A percentile compares a stretch with the other conserved stretches of the same genome.
These are phyloP conservation scores for Drosophila auraria DNA, from an alignment of 1,140 invertebrate genomes.

Conservation along the genomic window DNA sequence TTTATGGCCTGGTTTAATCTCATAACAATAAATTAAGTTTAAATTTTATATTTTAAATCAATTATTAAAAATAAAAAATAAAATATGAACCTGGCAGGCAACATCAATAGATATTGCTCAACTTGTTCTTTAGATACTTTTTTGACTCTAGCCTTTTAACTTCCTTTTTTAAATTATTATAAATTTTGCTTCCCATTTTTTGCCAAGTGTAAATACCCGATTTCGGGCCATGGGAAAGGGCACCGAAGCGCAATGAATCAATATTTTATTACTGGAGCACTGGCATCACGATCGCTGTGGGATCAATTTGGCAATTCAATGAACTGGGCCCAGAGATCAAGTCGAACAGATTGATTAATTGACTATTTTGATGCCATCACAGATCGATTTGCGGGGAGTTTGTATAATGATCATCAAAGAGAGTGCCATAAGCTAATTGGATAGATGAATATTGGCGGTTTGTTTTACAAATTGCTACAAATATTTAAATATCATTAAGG, in stretches of 20 bases:
- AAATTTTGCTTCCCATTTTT: not conserved
- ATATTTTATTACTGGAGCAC: conserved; percentile 27
- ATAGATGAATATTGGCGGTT: not conserved
- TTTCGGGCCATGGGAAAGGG: conserved; percentile 45
- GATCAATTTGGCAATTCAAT: conserved; percentile 36
- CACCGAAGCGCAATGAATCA: conserved; percentile 24
- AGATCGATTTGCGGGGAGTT: conserved; percentile 22
- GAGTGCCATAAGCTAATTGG: conserved; percentile 1
- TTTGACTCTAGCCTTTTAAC: too few species aligned
- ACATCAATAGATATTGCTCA: too few species aligned
- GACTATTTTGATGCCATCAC: conserved; percentile 18
- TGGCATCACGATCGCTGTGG: conserved; percentile 25
- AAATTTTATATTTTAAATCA: too few species aligned
- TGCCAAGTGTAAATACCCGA: not conserved
- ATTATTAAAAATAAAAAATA: too few species aligned
- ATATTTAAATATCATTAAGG: not conserved
- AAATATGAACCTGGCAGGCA: too few species aligned
- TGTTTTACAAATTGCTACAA: not conserved
- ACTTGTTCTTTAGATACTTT: too few species aligned
- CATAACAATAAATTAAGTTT: too few species aligned
- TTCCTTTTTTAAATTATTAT: not conserved
- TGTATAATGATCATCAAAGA: not conserved
- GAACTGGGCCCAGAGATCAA: conserved; percentile 10
- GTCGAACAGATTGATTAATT: conserved; percentile 39
- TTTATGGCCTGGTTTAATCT: too few species aligned